Conservation (phyloP, 2,113 vertebrate genomes). For the Lethenteron camtschaticum region DNA sequence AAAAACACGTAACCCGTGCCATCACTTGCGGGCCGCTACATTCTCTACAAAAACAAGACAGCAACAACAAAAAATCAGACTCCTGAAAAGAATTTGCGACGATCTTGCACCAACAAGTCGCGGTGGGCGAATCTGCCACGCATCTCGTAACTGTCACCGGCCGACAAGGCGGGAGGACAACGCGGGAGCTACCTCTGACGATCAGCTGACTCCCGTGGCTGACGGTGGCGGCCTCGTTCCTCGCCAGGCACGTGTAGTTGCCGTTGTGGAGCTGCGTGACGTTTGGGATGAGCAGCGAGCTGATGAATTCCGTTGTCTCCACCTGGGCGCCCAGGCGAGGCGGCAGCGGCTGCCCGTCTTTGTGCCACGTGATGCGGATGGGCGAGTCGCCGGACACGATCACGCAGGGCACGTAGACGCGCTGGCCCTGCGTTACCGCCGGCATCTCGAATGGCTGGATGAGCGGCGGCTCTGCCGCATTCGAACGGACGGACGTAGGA, state of each 20-base stretch:
- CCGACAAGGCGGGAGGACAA: no score
- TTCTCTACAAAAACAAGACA: neutral
- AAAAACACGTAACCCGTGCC: no score
- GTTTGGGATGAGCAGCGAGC: slow-evolving; percentile 90
- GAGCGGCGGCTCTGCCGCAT: slow-evolving; percentile 53
- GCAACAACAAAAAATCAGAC: neutral
- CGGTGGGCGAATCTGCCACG: slow-evolving; percentile 12
- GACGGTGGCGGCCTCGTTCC: slow-evolving; percentile 78
- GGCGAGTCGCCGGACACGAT: slow-evolving; percentile 96
- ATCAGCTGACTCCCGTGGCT: slow-evolving; percentile 88
- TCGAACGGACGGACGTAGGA: slow-evolving; percentile 7
- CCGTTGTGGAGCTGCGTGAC: slow-evolving; percentile 93
- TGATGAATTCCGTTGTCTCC: slow-evolving; percentile 98
- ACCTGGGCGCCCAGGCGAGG: slow-evolving; percentile 68
- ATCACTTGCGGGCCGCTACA: no score
- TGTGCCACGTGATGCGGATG: slow-evolving; percentile 92
- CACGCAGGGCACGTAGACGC: slow-evolving; percentile 95
- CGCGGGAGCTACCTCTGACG: slow-evolving; percentile 39
- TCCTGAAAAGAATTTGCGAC: neutral
- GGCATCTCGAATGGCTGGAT: slow-evolving; percentile 98
- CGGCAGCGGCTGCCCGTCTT: slow-evolving; percentile 82
- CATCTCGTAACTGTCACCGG: neutral
- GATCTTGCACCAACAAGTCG: neutral
- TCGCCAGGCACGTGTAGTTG: slow-evolving; percentile 97
- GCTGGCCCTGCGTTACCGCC: slow-evolving; percentile 76